phyloP scores from a whole-genome alignment of 92 coral and sea anemone species.

The Blastomussa wellsi region DNA sequence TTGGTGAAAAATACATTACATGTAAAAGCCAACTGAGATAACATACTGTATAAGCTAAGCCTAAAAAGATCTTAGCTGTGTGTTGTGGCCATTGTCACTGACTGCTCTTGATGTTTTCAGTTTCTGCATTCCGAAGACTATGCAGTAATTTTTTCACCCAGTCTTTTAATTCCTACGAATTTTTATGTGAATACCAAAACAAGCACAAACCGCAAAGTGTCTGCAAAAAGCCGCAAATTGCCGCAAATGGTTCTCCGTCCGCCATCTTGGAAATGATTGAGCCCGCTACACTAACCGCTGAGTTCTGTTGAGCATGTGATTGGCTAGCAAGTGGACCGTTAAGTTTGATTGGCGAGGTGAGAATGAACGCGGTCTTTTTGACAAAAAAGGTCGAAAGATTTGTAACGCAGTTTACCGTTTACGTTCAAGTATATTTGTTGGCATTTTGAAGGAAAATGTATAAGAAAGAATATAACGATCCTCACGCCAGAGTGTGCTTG shows the following conservation, averaged over 20 bases:
- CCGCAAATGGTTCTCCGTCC: too few species aligned
- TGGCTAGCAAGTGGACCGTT: constrained; percentile 67
- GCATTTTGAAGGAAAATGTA: constrained; percentile 53
- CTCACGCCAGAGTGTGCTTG: constrained; percentile 80
- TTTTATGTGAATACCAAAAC: not conserved
- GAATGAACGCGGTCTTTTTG: constrained; percentile 57
- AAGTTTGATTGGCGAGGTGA: constrained; percentile 69
- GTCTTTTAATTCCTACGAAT: not conserved
- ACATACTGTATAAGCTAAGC: too few species aligned
- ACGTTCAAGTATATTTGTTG: not conserved
- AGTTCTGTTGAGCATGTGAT: constrained; percentile 49
- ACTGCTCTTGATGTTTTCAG: not conserved
- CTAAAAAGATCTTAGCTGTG: not conserved
- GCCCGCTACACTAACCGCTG: constrained; percentile 67
- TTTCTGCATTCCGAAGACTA: not conserved
- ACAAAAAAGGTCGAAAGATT: not conserved
- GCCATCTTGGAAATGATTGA: constrained; percentile 47
- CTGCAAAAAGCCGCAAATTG: too few species aligned
- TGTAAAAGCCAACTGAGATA: not conserved
- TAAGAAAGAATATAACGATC: constrained; percentile 80
- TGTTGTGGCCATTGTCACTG: not conserved
- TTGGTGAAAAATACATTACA: not conserved
- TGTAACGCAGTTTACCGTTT: too few species aligned
- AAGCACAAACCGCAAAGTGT: not conserved
- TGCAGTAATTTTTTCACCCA: not conserved